Percentiles rank a stretch among this genome's conserved stretches.
These are phyloP conservation scores for Anoplolepis gracilipes DNA, from an alignment of 1,140 invertebrate species.

Conservation along the genomic window DNA sequence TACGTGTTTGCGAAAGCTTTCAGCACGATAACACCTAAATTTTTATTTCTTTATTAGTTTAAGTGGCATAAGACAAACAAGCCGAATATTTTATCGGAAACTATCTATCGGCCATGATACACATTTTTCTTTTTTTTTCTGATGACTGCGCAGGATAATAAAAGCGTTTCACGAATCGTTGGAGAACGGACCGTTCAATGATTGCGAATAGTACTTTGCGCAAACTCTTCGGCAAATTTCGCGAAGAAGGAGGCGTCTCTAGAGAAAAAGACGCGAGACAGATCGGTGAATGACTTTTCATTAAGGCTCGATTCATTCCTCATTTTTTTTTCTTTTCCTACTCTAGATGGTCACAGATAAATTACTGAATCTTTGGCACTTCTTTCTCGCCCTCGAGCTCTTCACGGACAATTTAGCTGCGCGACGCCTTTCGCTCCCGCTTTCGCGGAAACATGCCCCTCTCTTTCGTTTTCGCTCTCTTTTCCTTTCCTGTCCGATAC, in stretches of 20 bases:
- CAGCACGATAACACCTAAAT: slow-evolving; percentile 53
- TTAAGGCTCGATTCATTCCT: slow-evolving; percentile 77
- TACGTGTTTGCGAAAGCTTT: slow-evolving; percentile 58
- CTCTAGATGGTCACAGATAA: slow-evolving; percentile 73
- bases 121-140: neutral
- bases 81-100: slow-evolving; percentile 50
- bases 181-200: neutral
- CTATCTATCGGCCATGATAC: neutral
- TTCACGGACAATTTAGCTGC: slow-evolving; percentile 82
- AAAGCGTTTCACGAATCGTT: neutral
- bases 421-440: slow-evolving; percentile 71
- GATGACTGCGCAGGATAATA: neutral
- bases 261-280: slow-evolving; percentile 57
- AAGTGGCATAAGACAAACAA: slow-evolving; percentile 54
- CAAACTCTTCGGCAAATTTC: slow-evolving; percentile 65
- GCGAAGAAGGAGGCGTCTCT: slow-evolving; percentile 42
- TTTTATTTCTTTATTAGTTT: slow-evolving; percentile 57
- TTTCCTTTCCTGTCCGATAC: slow-evolving; percentile 77
- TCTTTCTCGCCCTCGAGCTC: slow-evolving; percentile 72
- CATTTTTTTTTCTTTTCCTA: slow-evolving; percentile 68
- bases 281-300: slow-evolving; percentile 76
- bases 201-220: slow-evolving; percentile 31
- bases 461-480: slow-evolving; percentile 23
- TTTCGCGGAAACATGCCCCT: slow-evolving; percentile 50
- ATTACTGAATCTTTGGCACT: slow-evolving; percentile 79